Evolutionary conservation across 2,797 vertebrate genomes (phyloP), one percentile per base, ranked within the genome.

Genomic region (Mormyrus proboscirostris): DNA sequence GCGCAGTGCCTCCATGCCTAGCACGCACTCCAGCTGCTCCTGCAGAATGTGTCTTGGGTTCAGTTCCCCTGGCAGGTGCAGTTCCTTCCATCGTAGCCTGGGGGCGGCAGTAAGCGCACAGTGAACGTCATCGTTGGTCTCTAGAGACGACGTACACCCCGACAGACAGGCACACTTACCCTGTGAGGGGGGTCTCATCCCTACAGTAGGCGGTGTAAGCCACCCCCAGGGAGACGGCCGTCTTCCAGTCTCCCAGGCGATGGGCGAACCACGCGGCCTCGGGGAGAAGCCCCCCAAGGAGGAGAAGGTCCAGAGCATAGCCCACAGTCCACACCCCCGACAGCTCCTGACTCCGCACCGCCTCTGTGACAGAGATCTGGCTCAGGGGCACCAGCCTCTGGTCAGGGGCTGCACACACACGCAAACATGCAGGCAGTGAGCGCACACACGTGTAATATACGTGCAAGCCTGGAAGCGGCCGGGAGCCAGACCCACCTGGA

Each of bases 221-320:
- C 90, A 98, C 91, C 88, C 97, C 95, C 89, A 99, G 92, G 29
- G 97, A 96, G 86, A 96, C 95, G 0, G 98, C 96, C 0, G 96
- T 96, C 91, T 99, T 99, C 99, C 99, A 99, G 93, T 98, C 96
- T 16, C 98, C 97, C 87, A 99, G 96, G 89, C 94, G 95, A 62
- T 92, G 94, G 1, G 97, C 96, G 92, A 99, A 91, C 98, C 98
- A 99, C 55, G 95, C 96, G 4, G 97, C 96, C 92, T 99, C 99
- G 12, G 98, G 97, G 90, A 99, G 90, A 88, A 99, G 95, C 51
- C 98, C 97, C 5, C 97, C 95, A 6, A 98, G 91, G 87, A 99
- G 92, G 65, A 99, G 95, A 90, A 99, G 93, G 92, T 99, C 98
- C 90, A 97, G 95, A 87, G 97, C 94, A 57, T 98, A 99, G 89